Percentiles rank a stretch among this genome's conserved stretches.
These are phyloP conservation scores for Casuarius casuarius DNA, from an alignment of 2,113 vertebrate species.

Conservation along the genomic window DNA sequence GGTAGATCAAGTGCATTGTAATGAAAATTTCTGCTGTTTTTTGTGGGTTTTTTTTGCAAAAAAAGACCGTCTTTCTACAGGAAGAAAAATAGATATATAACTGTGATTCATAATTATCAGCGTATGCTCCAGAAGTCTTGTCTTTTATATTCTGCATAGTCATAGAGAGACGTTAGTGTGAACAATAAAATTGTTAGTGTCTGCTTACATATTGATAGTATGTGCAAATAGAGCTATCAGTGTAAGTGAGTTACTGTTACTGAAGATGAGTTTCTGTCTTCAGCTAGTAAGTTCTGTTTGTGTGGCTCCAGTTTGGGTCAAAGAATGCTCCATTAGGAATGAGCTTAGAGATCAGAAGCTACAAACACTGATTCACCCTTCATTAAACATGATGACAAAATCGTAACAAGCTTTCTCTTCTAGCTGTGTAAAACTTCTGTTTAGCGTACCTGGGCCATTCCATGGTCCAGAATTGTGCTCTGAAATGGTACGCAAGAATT, in stretches of 20 bases:
- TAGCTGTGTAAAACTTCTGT: background rate
- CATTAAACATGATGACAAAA: background rate
- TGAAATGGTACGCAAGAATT: background rate
- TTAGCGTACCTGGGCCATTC: background rate
- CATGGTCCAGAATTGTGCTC: background rate
- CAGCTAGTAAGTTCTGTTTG: conserved; percentile 24
- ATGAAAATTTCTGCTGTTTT: background rate
- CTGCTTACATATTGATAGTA: conserved; percentile 50
- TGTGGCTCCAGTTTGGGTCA: background rate
- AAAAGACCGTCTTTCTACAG: background rate
- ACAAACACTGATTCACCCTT: background rate
- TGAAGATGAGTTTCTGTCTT: conserved; percentile 32
- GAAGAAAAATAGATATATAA: conserved; percentile 3
- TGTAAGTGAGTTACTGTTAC: conserved; percentile 19
- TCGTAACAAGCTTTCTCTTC: background rate
- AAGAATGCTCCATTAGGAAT: conserved; percentile 26
- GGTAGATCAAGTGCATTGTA: background rate
- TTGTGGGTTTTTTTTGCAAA: background rate
- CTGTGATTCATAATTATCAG: conserved; percentile 27
- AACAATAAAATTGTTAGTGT: conserved; percentile 47
- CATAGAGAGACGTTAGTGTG: conserved; percentile 10
- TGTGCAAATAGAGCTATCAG: conserved; percentile 51
- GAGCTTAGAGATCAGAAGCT: conserved; percentile 6
- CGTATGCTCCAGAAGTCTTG: background rate
- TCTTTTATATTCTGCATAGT: background rate